Evolutionary conservation across 2,888 invertebrate genomes (phyloP).

Genomic region (Coenonympha glycerion): DNA sequence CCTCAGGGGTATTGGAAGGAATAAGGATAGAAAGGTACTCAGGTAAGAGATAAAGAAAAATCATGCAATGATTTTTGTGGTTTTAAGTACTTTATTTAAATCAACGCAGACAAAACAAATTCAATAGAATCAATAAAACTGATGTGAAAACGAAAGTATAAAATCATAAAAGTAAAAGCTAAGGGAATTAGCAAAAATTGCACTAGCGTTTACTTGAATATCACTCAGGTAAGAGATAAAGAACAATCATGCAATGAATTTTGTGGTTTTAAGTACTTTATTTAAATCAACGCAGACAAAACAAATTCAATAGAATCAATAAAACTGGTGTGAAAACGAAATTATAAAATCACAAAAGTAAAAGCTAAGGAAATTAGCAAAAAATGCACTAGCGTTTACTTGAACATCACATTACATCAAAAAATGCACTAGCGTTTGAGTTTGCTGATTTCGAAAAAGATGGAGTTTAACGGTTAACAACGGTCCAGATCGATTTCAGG

Average conservation of each 20-base stretch:
- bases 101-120: constrained; percentile 37
- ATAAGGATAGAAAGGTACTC: too few relatives aligned
- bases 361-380: constrained; percentile 20
- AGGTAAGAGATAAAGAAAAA: constrained; percentile 16
- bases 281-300: constrained; percentile 39
- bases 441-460: too few relatives aligned
- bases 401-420: constrained; percentile 14
- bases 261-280: constrained; percentile 35
- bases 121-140: constrained; percentile 36
- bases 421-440: too few relatives aligned
- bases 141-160: constrained; percentile 27
- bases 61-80: constrained; percentile 19
- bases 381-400: constrained; percentile 18
- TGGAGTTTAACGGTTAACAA: too few relatives aligned
- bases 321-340: constrained; percentile 30
- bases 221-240: constrained; percentile 6
- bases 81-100: constrained; percentile 39
- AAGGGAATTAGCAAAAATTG: constrained; percentile 19
- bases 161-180: constrained; percentile 21
- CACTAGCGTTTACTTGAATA: too few relatives aligned
- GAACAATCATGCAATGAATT: constrained; percentile 22
- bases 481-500: too few relatives aligned
- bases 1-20: background rate
- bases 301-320: constrained; percentile 36
- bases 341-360: constrained; percentile 21